These are phyloP conservation scores for Archips crataeganus DNA, from an alignment of 2,888 invertebrate species.

Conservation along the genomic window DNA sequence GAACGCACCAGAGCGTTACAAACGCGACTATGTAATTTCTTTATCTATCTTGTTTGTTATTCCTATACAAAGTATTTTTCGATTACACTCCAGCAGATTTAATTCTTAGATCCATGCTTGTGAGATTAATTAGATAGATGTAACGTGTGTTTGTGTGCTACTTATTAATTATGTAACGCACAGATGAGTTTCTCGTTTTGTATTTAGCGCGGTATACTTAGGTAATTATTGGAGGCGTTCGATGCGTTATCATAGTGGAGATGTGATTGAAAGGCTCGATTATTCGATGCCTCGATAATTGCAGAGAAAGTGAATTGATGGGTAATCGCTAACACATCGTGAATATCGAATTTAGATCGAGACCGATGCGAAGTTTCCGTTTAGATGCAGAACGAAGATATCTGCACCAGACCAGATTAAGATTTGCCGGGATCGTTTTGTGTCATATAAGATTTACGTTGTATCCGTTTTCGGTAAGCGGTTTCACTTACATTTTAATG, in stretches of 20 bases:
- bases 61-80: conserved; percentile 24
- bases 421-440: conserved; percentile 10
- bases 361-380: conserved; percentile 30
- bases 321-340: conserved; percentile 50
- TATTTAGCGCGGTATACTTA: conserved; percentile 25
- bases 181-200: conserved; percentile 37
- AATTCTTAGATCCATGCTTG: conserved; percentile 34
- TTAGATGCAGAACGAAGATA: conserved; percentile 27
- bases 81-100: conserved; percentile 23
- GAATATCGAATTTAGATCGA: conserved; percentile 47
- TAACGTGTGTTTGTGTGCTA: conserved; percentile 22
- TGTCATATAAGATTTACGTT: conserved; percentile 10
- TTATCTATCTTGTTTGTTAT: conserved; percentile 6
- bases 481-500: conserved; percentile 14
- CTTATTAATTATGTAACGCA: conserved; percentile 37
- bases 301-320: conserved; percentile 65
- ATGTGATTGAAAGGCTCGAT: conserved; percentile 59
- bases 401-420: conserved; percentile 3
- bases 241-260: conserved; percentile 44
- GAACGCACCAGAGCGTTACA: conserved; percentile 2
- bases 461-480: conserved; percentile 17
- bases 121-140: conserved; percentile 41
- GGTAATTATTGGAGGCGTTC: conserved; percentile 39
- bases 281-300: conserved; percentile 47
- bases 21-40: conserved; percentile 19